Percentiles rank a stretch among this genome's conserved stretches.
These are phyloP conservation scores for Rhinogobius similis DNA, from an alignment of 2,113 vertebrate species.

Conservation along the genomic window DNA sequence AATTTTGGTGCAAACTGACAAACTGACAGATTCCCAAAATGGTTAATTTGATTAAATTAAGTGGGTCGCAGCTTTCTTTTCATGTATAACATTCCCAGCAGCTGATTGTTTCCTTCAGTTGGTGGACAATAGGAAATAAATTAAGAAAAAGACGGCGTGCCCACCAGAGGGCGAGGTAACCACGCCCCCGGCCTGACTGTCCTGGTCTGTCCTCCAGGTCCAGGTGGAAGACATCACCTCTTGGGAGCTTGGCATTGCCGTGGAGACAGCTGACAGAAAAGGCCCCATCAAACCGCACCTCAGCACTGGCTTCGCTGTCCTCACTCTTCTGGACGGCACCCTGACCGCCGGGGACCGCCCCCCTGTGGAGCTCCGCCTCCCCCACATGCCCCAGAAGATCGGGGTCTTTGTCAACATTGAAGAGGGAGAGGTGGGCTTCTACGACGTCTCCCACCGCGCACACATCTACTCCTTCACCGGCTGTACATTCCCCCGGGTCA, in stretches of 20 bases:
- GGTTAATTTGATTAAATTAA: too few relatives aligned
- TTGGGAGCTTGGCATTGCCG: constrained; percentile 14
- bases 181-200: too few relatives aligned
- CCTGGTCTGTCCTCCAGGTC: neutral
- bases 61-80: too few relatives aligned
- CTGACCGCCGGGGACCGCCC: neutral
- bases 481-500: constrained; percentile 4
- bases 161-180: too few relatives aligned
- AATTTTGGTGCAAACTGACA: too few relatives aligned
- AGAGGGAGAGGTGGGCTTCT: constrained; percentile 18
- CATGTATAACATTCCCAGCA: too few relatives aligned
- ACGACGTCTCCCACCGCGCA: neutral
- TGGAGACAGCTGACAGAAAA: constrained; percentile 20
- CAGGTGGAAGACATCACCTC: constrained; percentile 2
- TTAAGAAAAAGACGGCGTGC: too few relatives aligned
- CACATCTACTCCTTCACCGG: constrained; percentile 12
- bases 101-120: too few relatives aligned
- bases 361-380: neutral
- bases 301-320: constrained; percentile 1
- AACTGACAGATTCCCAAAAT: too few relatives aligned
- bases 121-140: too few relatives aligned
- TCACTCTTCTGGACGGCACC: neutral
- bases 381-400: neutral
- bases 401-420: constrained; percentile 14
- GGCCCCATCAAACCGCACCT: neutral